Evolutionary conservation across 2,113 vertebrate genomes (phyloP).

Genomic region (Eclectus roratus): DNA sequence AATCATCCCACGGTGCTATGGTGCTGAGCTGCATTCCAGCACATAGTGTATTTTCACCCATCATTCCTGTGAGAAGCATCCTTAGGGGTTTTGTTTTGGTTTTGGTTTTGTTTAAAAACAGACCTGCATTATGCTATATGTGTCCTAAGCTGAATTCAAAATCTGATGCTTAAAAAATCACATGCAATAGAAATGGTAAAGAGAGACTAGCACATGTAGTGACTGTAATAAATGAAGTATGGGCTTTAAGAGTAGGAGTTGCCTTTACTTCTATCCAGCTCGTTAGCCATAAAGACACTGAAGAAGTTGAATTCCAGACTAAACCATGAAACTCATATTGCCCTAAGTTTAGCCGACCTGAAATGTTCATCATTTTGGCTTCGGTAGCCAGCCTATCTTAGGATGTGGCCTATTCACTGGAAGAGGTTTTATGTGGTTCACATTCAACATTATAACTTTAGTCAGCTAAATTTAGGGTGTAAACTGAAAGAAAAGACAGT

Average conservation of each 20-base stretch:
- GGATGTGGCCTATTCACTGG: not conserved
- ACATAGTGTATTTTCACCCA: not conserved
- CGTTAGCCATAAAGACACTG: not conserved
- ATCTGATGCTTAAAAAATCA: not conserved
- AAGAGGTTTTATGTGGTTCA: not conserved
- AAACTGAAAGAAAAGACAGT: not conserved
- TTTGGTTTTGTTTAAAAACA: not conserved
- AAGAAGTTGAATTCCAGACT: not conserved
- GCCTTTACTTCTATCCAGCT: not conserved
- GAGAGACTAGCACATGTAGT: not conserved
- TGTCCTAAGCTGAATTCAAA: not conserved
- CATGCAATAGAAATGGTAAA: not conserved
- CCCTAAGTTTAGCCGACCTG: not conserved
- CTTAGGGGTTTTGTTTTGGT: not conserved
- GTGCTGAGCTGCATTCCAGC: not conserved
- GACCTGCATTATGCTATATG: not conserved
- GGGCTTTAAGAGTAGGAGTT: not conserved
- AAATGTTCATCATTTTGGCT: not conserved
- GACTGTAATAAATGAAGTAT: not conserved
- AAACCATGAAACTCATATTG: not conserved
- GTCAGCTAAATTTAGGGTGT: not conserved
- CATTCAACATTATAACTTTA: not conserved
- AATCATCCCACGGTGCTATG: not conserved
- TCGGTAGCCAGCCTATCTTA: not conserved
- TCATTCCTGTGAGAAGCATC: not conserved